phyloP scores from a whole-genome alignment of 2,797 vertebrate genomes.

The Sciurus carolinensis region DNA sequence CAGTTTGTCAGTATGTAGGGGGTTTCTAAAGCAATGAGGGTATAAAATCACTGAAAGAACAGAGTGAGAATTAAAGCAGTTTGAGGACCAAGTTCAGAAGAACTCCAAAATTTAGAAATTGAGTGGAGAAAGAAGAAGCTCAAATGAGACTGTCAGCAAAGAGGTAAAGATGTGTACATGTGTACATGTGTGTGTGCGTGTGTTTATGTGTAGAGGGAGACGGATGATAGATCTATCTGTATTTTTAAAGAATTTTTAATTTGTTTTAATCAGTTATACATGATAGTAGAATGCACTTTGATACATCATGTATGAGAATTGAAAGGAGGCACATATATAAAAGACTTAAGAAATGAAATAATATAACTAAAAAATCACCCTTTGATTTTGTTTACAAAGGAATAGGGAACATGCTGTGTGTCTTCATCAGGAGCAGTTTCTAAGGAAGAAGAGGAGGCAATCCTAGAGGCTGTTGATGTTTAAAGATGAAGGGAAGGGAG shows the following conservation, averaged over 20 bases:
- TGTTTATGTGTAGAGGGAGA: no score
- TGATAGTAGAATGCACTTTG: no score
- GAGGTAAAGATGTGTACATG: background rate
- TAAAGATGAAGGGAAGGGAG: background rate
- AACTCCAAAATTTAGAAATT: background rate
- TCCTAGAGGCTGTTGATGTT: background rate
- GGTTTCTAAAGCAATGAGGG: background rate
- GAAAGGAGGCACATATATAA: background rate
- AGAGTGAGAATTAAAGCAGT: background rate
- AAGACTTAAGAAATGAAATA: constrained; percentile 11
- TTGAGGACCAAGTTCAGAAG: background rate
- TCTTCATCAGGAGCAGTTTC: background rate
- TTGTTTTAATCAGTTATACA: no score
- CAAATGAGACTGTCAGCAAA: background rate
- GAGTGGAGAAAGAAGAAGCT: background rate
- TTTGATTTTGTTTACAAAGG: background rate
- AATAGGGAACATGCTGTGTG: background rate
- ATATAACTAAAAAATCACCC: background rate
- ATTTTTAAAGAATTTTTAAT: no score
- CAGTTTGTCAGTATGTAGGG: background rate
- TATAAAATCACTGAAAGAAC: background rate
- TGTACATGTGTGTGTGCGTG: no score
- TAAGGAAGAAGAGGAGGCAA: background rate
- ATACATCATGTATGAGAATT: background rate
- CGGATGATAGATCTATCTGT: no score